phyloP scores from a whole-genome alignment of 2,113 vertebrate genomes.

The Pygoscelis antarcticus region DNA sequence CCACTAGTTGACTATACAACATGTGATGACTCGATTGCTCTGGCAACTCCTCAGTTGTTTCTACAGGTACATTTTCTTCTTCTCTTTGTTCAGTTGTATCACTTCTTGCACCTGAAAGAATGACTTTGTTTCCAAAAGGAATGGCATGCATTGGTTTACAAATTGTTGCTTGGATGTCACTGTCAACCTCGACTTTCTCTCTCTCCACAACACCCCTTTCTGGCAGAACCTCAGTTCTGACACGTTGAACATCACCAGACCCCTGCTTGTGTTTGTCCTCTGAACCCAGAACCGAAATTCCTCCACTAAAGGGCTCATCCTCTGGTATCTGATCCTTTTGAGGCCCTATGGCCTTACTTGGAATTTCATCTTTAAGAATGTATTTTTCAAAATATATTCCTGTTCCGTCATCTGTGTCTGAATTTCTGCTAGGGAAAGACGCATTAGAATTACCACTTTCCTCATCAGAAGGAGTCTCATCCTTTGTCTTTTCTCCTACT shows the following conservation, averaged over 20 bases:
- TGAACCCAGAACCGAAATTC: slow-evolving; percentile 24
- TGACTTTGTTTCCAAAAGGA: slow-evolving; percentile 69
- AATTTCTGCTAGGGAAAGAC: slow-evolving; percentile 81
- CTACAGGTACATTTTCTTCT: slow-evolving; percentile 41
- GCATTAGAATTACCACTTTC: slow-evolving; percentile 83
- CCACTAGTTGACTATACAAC: not conserved
- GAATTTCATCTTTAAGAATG: slow-evolving; percentile 87
- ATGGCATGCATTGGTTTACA: slow-evolving; percentile 70
- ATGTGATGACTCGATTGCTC: slow-evolving; percentile 33
- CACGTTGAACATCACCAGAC: not conserved
- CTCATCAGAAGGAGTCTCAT: slow-evolving; percentile 81
- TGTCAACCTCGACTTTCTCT: slow-evolving; percentile 11
- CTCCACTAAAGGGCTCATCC: slow-evolving; percentile 17
- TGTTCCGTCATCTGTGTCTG: slow-evolving; percentile 84
- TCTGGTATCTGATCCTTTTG: slow-evolving; percentile 45
- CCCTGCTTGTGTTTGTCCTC: not conserved
- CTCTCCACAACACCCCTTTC: not conserved
- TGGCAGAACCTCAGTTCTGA: not conserved
- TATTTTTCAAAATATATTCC: slow-evolving; percentile 94
- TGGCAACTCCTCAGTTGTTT: slow-evolving; percentile 56
- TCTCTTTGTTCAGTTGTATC: slow-evolving; percentile 41
- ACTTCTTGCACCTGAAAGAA: slow-evolving; percentile 19
- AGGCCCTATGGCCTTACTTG: slow-evolving; percentile 42
- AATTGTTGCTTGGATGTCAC: slow-evolving; percentile 55
- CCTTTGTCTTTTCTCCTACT: slow-evolving; percentile 77